These are phyloP conservation scores for Lamprotornis superbus DNA, from an alignment of 2,113 vertebrate genomes.

Conservation along the genomic window DNA sequence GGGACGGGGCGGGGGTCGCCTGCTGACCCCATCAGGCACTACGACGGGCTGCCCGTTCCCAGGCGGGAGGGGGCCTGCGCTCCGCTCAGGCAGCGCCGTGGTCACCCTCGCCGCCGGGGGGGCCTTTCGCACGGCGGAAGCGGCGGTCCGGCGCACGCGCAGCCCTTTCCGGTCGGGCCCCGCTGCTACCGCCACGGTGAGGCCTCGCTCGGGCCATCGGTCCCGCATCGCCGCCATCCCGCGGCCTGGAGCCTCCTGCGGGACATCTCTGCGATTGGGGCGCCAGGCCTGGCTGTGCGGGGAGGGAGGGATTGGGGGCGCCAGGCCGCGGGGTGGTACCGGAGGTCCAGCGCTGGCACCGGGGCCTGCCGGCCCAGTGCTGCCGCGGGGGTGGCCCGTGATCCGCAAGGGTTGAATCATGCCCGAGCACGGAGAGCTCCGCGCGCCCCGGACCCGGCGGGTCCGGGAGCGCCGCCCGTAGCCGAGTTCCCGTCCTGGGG, in stretches of 20 bases:
- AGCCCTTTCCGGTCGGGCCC: neutral
- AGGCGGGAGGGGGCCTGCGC: neutral
- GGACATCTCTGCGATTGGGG: neutral
- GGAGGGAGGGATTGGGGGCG: neutral
- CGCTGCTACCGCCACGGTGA: neutral
- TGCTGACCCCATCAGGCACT: neutral
- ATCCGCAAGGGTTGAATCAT: neutral
- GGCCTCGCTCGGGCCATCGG: neutral
- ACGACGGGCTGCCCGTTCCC: neutral
- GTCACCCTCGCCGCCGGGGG: no score
- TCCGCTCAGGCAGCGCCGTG: neutral
- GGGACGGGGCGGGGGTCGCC: no score
- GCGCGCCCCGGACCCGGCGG: no score
- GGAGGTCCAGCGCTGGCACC: neutral
- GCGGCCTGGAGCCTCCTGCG: neutral
- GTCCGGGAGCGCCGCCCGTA: neutral
- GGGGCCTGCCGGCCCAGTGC: neutral
- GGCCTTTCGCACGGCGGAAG: neutral
- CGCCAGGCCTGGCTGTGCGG: neutral
- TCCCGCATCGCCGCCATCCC: neutral
- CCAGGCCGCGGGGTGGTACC: neutral
- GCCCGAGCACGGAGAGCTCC: neutral
- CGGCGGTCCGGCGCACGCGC: neutral
- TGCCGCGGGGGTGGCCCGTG: neutral
- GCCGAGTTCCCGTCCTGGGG: neutral